A percentile compares a stretch with the other conserved stretches of the same genome.
These are phyloP conservation scores for Pipistrellus pipistrellus DNA, from an alignment of 2,797 vertebrate genomes.

Conservation along the genomic window DNA sequence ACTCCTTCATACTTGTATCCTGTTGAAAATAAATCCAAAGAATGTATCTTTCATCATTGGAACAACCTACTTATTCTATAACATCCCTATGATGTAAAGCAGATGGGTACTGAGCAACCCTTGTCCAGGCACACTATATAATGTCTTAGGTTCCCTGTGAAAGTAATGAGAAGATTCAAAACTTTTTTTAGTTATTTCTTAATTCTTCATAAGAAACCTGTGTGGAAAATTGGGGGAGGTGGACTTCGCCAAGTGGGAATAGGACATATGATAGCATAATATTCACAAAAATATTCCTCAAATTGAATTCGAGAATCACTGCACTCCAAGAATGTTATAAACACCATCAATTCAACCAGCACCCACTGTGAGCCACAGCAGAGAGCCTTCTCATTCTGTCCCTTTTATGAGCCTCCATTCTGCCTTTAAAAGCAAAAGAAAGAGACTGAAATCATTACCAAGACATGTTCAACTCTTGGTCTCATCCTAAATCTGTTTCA, in stretches of 20 bases:
- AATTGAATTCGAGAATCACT: constrained; percentile 67
- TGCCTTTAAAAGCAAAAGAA: constrained; percentile 66
- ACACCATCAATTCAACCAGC: constrained; percentile 43
- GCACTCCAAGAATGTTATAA: constrained; percentile 6
- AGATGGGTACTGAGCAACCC: constrained; percentile 39
- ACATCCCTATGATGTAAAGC: constrained; percentile 40
- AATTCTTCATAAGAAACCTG: constrained; percentile 58
- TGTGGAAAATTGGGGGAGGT: constrained; percentile 18
- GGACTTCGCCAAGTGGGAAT: constrained; percentile 34
- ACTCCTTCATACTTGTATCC: constrained; percentile 98
- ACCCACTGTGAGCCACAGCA: constrained; percentile 47
- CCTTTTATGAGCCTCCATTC: constrained; percentile 49
- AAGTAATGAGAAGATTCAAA: constrained; percentile 57
- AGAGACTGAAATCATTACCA: constrained; percentile 34
- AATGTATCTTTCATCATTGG: constrained; percentile 63
- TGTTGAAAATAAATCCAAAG: constrained; percentile 82
- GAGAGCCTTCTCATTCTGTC: background rate
- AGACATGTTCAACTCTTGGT: background rate
- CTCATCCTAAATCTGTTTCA: constrained; percentile 59
- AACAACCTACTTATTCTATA: constrained; percentile 59
- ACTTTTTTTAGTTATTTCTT: constrained; percentile 65
- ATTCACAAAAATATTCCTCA: constrained; percentile 44
- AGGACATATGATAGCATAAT: constrained; percentile 53
- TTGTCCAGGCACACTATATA: constrained; percentile 37
- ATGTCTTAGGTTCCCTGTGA: constrained; percentile 51